These are phyloP conservation scores for Vannuccia rotundouncinata DNA, from an alignment of 2,888 invertebrate species.

Conservation along the genomic window DNA sequence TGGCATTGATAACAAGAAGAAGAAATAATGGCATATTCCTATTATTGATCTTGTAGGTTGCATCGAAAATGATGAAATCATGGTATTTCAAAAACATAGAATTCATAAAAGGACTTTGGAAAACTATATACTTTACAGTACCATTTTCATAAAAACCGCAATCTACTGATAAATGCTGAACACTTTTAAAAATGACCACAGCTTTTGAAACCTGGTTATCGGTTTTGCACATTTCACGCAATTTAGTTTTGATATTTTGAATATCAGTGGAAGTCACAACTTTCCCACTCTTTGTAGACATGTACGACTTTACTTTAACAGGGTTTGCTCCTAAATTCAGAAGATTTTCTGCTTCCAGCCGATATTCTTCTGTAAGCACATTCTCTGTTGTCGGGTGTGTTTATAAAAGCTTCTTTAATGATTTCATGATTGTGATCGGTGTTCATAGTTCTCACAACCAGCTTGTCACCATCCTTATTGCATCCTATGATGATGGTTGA, in stretches of 20 bases:
- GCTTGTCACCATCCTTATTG: too few species aligned
- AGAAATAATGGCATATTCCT: neutral
- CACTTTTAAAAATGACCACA: neutral
- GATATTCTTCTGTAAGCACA: too few species aligned
- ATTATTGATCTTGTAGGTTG: neutral
- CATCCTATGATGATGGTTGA: too few species aligned
- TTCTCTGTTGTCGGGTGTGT: too few species aligned
- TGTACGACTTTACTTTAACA: neutral
- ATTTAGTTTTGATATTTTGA: neutral
- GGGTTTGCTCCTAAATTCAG: neutral
- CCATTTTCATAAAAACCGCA: neutral
- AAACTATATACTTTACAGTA: neutral
- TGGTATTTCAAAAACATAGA: neutral
- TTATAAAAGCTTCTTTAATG: too few species aligned
- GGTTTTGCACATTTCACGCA: neutral
- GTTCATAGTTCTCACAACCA: too few species aligned
- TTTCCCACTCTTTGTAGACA: neutral
- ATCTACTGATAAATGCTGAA: neutral
- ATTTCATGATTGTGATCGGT: too few species aligned
- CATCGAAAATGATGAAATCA: neutral
- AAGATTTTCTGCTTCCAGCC: too few species aligned
- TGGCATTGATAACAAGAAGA: neutral
- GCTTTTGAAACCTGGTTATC: neutral
- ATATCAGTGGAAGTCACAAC: neutral
- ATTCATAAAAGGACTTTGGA: neutral